Evolutionary conservation across 1,140 invertebrate species (phyloP).

Genomic region (Atta cephalotes): DNA sequence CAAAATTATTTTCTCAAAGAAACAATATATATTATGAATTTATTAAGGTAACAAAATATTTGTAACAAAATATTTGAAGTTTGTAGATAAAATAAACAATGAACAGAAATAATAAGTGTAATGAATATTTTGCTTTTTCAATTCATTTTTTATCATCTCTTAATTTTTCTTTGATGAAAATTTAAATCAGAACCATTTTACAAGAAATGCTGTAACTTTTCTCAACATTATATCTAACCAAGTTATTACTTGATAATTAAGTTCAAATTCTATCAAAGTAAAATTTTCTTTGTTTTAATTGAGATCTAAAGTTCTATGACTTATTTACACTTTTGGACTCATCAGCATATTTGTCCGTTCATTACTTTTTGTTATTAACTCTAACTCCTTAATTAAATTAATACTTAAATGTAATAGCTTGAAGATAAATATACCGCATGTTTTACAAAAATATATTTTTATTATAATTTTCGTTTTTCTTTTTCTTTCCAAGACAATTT

Average conservation of each 20-base stretch:
- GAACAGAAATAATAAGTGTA: background rate
- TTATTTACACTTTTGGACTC: slow-evolving; percentile 43
- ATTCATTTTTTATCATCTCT: background rate
- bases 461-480: background rate
- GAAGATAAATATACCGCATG: background rate
- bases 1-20: no score
- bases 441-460: background rate
- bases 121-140: background rate
- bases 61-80: background rate
- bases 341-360: background rate
- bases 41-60: background rate
- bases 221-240: slow-evolving; percentile 34
- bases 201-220: slow-evolving; percentile 39
- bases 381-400: slow-evolving; percentile 10
- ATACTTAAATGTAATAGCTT: slow-evolving; percentile 1
- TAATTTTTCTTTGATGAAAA: slow-evolving; percentile 23
- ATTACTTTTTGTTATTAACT: slow-evolving; percentile 10
- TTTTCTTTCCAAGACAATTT: background rate
- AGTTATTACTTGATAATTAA: slow-evolving; percentile 55
- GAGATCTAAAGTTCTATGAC: slow-evolving; percentile 32
- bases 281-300: slow-evolving; percentile 54
- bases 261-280: slow-evolving; percentile 50
- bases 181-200: slow-evolving; percentile 33
- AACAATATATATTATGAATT: no score
- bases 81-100: background rate